Evolutionary conservation across 2,888 invertebrate genomes (phyloP).

Genomic region (Lissonota sp.): DNA sequence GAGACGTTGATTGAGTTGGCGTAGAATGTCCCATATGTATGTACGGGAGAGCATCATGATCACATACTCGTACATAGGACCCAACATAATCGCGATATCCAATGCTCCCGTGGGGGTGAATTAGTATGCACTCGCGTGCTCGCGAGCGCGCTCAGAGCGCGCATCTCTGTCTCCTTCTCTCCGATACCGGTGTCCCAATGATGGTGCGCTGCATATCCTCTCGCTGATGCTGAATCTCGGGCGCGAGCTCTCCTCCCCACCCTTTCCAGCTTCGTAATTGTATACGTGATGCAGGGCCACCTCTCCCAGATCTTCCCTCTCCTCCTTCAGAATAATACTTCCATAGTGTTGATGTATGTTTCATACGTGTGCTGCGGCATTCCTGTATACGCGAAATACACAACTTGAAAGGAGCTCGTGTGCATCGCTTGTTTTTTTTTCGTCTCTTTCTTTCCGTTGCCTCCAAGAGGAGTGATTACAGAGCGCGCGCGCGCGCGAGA

Average conservation of each 20-base stretch:
- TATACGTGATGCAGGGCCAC: slow-evolving; percentile 60
- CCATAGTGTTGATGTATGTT: slow-evolving; percentile 56
- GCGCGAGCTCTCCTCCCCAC: slow-evolving; percentile 52
- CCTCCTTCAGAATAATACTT: slow-evolving; percentile 54
- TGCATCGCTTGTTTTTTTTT: slow-evolving; percentile 30
- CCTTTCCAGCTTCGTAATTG: slow-evolving; percentile 60
- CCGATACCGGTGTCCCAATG: slow-evolving; percentile 46
- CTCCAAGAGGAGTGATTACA: slow-evolving; percentile 80
- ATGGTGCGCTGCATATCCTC: slow-evolving; percentile 57
- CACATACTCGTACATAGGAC: slow-evolving; percentile 60
- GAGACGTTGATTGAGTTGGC: too few relatives aligned
- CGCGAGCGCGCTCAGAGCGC: slow-evolving; percentile 59
- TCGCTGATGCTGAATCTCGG: slow-evolving; percentile 51
- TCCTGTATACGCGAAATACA: slow-evolving; percentile 20
- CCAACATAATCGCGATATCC: slow-evolving; percentile 71
- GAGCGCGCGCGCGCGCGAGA: slow-evolving; percentile 74
- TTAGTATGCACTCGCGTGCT: slow-evolving; percentile 76
- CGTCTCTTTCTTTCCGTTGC: slow-evolving; percentile 38
- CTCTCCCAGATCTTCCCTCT: slow-evolving; percentile 47
- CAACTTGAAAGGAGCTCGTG: slow-evolving; percentile 51
- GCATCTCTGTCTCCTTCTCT: not conserved
- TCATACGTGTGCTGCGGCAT: slow-evolving; percentile 45
- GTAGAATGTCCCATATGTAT: not conserved
- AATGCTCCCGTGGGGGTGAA: slow-evolving; percentile 72
- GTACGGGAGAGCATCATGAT: slow-evolving; percentile 49